These are phyloP conservation scores for Pinna nobilis DNA, from an alignment of 1,140 invertebrate species.

Conservation along the genomic window DNA sequence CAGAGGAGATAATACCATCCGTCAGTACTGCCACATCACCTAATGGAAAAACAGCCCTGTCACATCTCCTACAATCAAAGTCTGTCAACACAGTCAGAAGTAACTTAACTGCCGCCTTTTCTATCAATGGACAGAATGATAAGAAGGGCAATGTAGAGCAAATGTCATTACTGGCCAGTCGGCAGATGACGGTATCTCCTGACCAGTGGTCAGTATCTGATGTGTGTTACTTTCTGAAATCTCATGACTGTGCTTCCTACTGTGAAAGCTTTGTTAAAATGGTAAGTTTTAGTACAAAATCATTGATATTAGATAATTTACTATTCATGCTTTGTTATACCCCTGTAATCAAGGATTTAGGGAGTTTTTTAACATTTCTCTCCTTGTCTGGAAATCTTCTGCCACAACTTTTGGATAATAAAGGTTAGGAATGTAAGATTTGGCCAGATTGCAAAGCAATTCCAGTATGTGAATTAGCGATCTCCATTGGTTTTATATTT, in stretches of 20 bases:
- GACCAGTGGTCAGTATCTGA: conserved; percentile 87
- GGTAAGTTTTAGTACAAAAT: too few species aligned
- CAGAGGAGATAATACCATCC: conserved; percentile 8
- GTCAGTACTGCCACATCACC: conserved; percentile 12
- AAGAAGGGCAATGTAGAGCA: conserved; percentile 10
- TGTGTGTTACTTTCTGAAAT: conserved; percentile 89
- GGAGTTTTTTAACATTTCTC: too few species aligned
- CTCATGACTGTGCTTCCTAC: conserved; percentile 92
- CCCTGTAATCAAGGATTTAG: too few species aligned
- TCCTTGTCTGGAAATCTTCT: too few species aligned
- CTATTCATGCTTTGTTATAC: too few species aligned
- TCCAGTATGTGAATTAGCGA: too few species aligned
- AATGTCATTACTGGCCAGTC: conserved; percentile 21
- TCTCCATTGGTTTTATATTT: too few species aligned
- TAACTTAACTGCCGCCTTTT: not conserved
- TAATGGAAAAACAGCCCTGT: conserved; percentile 34
- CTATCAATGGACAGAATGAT: not conserved
- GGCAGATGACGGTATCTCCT: conserved; percentile 71
- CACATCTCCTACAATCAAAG: conserved; percentile 36
- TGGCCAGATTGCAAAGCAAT: too few species aligned
- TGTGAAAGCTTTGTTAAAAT: conserved; percentile 88
- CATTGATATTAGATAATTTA: not conserved
- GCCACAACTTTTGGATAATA: too few species aligned
- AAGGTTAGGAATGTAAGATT: too few species aligned
- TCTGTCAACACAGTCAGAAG: conserved; percentile 15